Evolutionary conservation across 2,797 vertebrate genomes (phyloP), one percentile per base, ranked within the genome.

Genomic region (Spondyliosoma cantharus): DNA sequence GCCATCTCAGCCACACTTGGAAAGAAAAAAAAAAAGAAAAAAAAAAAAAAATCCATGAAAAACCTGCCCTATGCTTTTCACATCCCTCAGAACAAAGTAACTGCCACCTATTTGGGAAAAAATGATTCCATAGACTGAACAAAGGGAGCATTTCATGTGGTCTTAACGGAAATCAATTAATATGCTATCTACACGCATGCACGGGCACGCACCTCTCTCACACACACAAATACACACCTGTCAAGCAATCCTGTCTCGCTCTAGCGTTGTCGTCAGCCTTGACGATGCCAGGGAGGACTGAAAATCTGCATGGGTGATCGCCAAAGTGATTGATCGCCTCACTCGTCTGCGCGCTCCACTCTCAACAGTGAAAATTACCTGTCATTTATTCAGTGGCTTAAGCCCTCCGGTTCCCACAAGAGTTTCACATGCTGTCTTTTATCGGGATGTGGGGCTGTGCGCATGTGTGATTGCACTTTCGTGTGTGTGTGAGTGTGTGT

Each of bases 301-400:
- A 75, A 94, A 94, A 95, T 93, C 94, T 90, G 88, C 94, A 90
- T 92, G 93, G 92, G 93, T 90, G 91, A 93, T 94, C 90, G 83
- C 92, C 94, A 92, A 87, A 94, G 91, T 92, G 94, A 96, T 91
- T 95, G 95, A 97, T 94, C 88, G 83, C 83, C 93, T 89, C 89
- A 91, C 86, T 87, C 76, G 64, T 78, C 92, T 84, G 89, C 88
- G 83, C 86, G 87, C 85, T 93, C 91, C 81, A 83, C 90, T 93
- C 76, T 59, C 86, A 86, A 94, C 89, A n/a, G n/a, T 89, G 93
- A 95, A 92, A 96, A 97, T 95, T 93, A 94, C 92, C 92, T 95
- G 95, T 94, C 94, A 94, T 95, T 96, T 96, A 93, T 94, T 94
- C 90, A 82, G 93, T 83, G 85, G 92, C 90, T 94, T 94, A 73